phyloP scores from a whole-genome alignment of 2,888 invertebrate species.

The Thymelicus lineola region DNA sequence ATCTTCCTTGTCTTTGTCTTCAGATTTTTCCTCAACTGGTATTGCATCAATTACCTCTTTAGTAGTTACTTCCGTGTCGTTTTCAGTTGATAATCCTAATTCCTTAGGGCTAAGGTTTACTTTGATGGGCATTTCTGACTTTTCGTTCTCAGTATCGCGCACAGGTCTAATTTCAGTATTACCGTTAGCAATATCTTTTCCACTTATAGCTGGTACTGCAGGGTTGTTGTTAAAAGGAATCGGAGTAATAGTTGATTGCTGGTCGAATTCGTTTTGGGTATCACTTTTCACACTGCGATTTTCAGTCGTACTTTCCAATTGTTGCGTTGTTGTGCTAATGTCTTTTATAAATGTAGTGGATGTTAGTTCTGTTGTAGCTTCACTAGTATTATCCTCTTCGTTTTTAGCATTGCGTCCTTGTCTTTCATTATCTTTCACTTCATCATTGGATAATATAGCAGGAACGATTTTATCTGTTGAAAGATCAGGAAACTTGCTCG shows the following conservation, averaged over 20 bases:
- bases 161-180: slow-evolving; percentile 26
- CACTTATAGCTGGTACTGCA: background rate
- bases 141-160: slow-evolving; percentile 32
- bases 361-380: slow-evolving; percentile 19
- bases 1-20: slow-evolving; percentile 35
- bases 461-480: slow-evolving; percentile 31
- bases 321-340: slow-evolving; percentile 19
- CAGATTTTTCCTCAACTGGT: slow-evolving; percentile 13
- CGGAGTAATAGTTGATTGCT: slow-evolving; percentile 5
- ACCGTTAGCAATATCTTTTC: slow-evolving; percentile 3
- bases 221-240: slow-evolving; percentile 19
- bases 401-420: slow-evolving; percentile 38
- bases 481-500: slow-evolving; percentile 27
- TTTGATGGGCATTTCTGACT: slow-evolving; percentile 16
- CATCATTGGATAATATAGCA: slow-evolving; percentile 27
- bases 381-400: slow-evolving; percentile 18
- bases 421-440: slow-evolving; percentile 34
- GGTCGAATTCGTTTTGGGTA: background rate
- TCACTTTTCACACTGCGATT: slow-evolving; percentile 14
- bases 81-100: slow-evolving; percentile 37
- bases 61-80: slow-evolving; percentile 26
- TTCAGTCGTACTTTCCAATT: slow-evolving; percentile 9
- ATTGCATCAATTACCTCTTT: slow-evolving; percentile 30
- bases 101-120: slow-evolving; percentile 5
- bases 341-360: slow-evolving; percentile 18